A percentile compares a stretch with the other conserved stretches of the same genome.
phyloP scores from a whole-genome alignment of 2,888 invertebrate genomes.

The Tiliacea aurago region DNA sequence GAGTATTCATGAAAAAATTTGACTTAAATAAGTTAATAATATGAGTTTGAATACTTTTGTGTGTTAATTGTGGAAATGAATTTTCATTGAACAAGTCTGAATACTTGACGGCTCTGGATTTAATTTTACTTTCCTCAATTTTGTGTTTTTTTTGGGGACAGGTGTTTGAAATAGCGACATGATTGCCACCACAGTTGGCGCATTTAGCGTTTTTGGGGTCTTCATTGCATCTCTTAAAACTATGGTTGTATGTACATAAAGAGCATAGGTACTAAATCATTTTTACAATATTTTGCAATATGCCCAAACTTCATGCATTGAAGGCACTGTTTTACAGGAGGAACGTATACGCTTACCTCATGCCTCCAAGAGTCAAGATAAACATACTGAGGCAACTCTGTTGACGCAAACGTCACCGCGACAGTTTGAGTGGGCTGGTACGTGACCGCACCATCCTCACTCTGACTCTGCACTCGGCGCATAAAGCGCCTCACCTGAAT shows the following conservation, averaged over 20 bases:
- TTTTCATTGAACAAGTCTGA: too few relatives aligned
- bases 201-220: conserved; percentile 8
- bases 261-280: not conserved
- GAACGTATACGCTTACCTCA: too few relatives aligned
- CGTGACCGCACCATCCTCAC: too few relatives aligned
- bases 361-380: too few relatives aligned
- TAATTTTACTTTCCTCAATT: conserved; percentile 2
- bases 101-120: not conserved
- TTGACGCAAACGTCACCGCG: conserved; percentile 1
- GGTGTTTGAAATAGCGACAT: not conserved
- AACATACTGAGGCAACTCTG: too few relatives aligned
- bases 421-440: conserved; percentile 8
- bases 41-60: too few relatives aligned
- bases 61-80: too few relatives aligned
- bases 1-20: too few relatives aligned
- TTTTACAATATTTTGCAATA: conserved; percentile 3
- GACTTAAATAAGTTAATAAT: too few relatives aligned
- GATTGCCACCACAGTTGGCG: not conserved
- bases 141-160: not conserved
- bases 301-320: not conserved
- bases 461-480: too few relatives aligned
- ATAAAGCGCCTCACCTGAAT: too few relatives aligned
- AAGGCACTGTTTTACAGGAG: conserved; percentile 9
- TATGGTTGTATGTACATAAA: not conserved
- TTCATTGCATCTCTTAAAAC: not conserved